Evolutionary conservation across 2,113 vertebrate species (phyloP), one percentile per base, ranked within the genome.

Genomic region (Gopherus evgoodei): DNA sequence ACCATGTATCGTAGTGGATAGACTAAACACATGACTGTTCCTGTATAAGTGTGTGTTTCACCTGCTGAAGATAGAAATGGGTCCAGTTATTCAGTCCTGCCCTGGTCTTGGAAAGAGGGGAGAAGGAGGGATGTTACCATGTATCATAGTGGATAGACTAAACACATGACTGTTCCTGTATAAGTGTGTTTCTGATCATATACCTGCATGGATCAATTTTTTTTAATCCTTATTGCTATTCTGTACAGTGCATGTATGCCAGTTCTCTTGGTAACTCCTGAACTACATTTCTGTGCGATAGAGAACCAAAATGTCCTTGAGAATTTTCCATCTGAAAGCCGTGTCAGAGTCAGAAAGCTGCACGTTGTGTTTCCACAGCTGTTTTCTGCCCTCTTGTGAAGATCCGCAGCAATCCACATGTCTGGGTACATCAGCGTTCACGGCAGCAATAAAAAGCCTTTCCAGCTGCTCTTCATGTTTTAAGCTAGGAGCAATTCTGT

Each of bases 361-460:
- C 50, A 27, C 13, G 1, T 47, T 0, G 0, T 2, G 3, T 31
- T 96, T 95, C 86, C 5, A 1, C 95, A 94, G 97, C 91, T 1
- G 84, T 84, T 93, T 95, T 95, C 97, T 96, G 97, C 97, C 97
- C 97, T 91, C 97, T 97, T 97, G 97, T 92, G 96, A 97, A 75
- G 92, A 92, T 95, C 94, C 89, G 93, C 90, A 95, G 94, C 93
- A 97, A 95, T 96, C 93, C 92, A 82, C 0, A 78, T 78, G 25
- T 47, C 75, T 78, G 0, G 2, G 31, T 3, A 8, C 2, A 81
- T 5, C 86, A 24, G 42, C 42, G 78, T 54, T 47, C 12, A 8
- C 31, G 35, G 31, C 53, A n/a, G 85, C 87, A 83, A 79, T 90
- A 54, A 12, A 59, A 76, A 65, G 79, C 44, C 1, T 0, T 38